Percentiles rank a stretch among this genome's conserved stretches.
Evolutionary conservation across 1,140 invertebrate genomes (phyloP).

Genomic region (Drepana arcuata): DNA sequence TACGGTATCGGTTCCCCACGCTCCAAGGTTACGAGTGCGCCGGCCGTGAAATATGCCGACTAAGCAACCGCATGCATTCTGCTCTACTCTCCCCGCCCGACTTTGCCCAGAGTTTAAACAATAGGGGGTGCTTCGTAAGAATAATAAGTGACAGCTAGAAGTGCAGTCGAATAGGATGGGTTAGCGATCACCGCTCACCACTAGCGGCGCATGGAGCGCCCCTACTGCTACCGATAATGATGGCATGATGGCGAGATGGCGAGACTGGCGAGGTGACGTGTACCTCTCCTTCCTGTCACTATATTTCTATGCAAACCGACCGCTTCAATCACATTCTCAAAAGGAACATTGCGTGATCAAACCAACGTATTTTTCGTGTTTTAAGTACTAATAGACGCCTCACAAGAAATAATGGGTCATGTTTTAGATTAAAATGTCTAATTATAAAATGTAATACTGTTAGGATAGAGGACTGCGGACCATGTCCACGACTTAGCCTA

Average conservation of each 20-base stretch:
- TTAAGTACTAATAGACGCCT: neutral
- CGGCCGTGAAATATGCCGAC: conserved; percentile 36
- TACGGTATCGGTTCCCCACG: conserved; percentile 15
- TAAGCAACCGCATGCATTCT: conserved; percentile 61
- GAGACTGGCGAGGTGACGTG: neutral
- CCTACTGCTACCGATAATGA: too few species aligned
- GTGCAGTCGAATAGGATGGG: neutral
- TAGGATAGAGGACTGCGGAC: conserved; percentile 22
- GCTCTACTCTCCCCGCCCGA: conserved; percentile 38
- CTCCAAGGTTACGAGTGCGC: conserved; percentile 41
- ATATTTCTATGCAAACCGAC: too few species aligned
- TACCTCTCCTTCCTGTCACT: too few species aligned
- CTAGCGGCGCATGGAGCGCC: too few species aligned
- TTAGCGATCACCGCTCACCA: too few species aligned
- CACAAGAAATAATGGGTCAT: neutral
- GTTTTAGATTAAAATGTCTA: neutral
- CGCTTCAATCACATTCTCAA: too few species aligned
- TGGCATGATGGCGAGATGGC: neutral
- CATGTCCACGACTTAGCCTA: conserved; percentile 55
- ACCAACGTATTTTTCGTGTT: neutral
- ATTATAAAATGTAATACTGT: conserved; percentile 21
- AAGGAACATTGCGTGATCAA: neutral
- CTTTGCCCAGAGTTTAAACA: conserved; percentile 27
- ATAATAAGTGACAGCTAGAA: too few species aligned
- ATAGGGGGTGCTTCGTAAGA: neutral